These are phyloP conservation scores for Drosophila pachea DNA, from an alignment of 1,140 invertebrate genomes.

Conservation along the genomic window DNA sequence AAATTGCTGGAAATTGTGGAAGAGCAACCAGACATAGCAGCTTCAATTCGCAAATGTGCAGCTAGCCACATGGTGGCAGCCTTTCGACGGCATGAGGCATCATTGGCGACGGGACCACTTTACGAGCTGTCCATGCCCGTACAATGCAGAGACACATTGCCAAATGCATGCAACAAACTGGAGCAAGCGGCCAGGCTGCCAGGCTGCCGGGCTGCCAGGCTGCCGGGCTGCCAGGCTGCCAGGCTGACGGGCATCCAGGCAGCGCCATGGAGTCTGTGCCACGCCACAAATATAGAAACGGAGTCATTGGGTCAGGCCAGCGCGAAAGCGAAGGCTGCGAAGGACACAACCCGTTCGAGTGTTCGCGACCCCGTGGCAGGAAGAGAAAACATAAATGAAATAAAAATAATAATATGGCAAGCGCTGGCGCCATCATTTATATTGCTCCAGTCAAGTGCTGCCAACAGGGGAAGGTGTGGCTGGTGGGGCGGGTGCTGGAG, in stretches of 20 bases:
- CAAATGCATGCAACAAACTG: slow-evolving; percentile 9
- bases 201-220: neutral
- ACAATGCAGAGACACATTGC: slow-evolving; percentile 1
- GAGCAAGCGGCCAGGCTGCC: slow-evolving; percentile 1
- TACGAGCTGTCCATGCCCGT: slow-evolving; percentile 2
- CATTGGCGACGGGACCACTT: neutral
- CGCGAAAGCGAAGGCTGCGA: slow-evolving; percentile 17
- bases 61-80: neutral
- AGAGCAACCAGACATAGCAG: slow-evolving; percentile 9
- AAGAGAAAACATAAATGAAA: neutral
- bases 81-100: neutral
- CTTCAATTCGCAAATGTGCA: slow-evolving; percentile 1
- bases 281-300: slow-evolving; percentile 40
- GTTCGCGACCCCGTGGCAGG: neutral
- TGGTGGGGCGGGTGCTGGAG: neutral
- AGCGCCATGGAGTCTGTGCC: slow-evolving; percentile 54
- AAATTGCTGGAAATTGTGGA: neutral
- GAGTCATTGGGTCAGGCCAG: slow-evolving; percentile 52
- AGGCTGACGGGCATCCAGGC: neutral
- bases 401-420: slow-evolving; percentile 21
- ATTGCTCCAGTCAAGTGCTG: slow-evolving; percentile 10
- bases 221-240: slow-evolving; percentile 15
- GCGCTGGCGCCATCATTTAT: slow-evolving; percentile 32
- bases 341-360: slow-evolving; percentile 24
- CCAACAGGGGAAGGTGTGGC: neutral